These are phyloP conservation scores for Myripristis jacobus DNA, from an alignment of 2,797 vertebrate genomes.

Conservation along the genomic window DNA sequence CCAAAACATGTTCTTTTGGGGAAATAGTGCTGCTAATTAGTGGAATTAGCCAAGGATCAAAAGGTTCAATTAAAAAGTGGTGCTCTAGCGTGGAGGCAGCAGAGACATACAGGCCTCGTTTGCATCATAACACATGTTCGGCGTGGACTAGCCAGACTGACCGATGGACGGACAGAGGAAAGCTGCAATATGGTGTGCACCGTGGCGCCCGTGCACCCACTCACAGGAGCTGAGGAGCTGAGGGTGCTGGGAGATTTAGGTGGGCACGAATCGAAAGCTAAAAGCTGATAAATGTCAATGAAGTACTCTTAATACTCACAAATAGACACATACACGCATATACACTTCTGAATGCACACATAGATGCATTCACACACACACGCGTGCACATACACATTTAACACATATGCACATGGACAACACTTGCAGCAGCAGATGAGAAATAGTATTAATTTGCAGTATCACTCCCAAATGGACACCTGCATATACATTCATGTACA, in stretches of 20 bases:
- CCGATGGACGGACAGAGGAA: slow-evolving; percentile 22
- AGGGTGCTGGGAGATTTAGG: neutral
- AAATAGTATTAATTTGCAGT: slow-evolving; percentile 49
- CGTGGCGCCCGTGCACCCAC: neutral
- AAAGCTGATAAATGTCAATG: no score
- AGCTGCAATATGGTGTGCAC: slow-evolving; percentile 15
- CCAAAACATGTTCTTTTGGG: slow-evolving; percentile 66
- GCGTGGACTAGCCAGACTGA: slow-evolving; percentile 7
- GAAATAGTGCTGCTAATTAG: slow-evolving; percentile 78
- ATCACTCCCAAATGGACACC: slow-evolving; percentile 43
- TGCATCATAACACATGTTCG: slow-evolving; percentile 75
- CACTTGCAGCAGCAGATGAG: slow-evolving; percentile 23
- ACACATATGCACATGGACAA: no score
- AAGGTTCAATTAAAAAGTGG: slow-evolving; percentile 82
- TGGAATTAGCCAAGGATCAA: slow-evolving; percentile 83
- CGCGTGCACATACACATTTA: neutral
- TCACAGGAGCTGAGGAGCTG: neutral
- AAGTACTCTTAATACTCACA: neutral
- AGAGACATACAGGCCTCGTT: slow-evolving; percentile 52
- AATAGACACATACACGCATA: neutral
- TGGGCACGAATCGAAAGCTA: neutral
- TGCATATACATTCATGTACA: neutral
- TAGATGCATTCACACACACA: neutral
- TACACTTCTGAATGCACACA: neutral
- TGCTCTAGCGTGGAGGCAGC: slow-evolving; percentile 55